These are phyloP conservation scores for Darwinula stevensoni DNA, from an alignment of 2,888 invertebrate genomes.

Conservation along the genomic window DNA sequence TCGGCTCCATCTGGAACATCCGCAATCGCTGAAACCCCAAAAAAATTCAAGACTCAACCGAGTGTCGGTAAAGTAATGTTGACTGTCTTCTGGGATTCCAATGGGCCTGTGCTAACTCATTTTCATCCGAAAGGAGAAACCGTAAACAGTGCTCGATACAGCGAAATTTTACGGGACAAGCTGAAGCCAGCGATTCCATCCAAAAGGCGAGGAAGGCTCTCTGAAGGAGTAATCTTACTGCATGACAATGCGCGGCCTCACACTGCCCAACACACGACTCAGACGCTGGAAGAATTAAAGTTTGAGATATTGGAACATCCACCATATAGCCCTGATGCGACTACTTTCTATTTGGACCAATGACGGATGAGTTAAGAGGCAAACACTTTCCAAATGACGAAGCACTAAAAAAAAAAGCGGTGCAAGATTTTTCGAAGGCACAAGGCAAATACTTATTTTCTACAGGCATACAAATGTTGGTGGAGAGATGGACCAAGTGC, in stretches of 20 bases:
- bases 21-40: not conserved
- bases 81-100: not conserved
- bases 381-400: not conserved
- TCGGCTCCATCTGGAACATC: too few species aligned
- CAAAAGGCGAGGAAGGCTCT: not conserved
- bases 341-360: not conserved
- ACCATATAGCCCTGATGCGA: not conserved
- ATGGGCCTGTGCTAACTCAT: not conserved
- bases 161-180: not conserved
- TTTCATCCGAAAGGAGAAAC: not conserved
- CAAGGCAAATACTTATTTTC: not conserved
- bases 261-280: not conserved
- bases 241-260: too few species aligned
- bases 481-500: not conserved
- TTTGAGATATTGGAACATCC: not conserved
- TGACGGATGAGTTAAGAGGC: not conserved
- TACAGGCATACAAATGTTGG: not conserved
- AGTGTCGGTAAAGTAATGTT: not conserved
- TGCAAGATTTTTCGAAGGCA: not conserved
- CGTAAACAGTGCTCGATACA: not conserved
- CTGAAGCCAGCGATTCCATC: constrained; percentile 1
- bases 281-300: not conserved
- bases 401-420: too few species aligned
- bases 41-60: not conserved
- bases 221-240: too few species aligned